Evolutionary conservation across 2,797 vertebrate species (phyloP).

Genomic region (Enteromius mattozi): DNA sequence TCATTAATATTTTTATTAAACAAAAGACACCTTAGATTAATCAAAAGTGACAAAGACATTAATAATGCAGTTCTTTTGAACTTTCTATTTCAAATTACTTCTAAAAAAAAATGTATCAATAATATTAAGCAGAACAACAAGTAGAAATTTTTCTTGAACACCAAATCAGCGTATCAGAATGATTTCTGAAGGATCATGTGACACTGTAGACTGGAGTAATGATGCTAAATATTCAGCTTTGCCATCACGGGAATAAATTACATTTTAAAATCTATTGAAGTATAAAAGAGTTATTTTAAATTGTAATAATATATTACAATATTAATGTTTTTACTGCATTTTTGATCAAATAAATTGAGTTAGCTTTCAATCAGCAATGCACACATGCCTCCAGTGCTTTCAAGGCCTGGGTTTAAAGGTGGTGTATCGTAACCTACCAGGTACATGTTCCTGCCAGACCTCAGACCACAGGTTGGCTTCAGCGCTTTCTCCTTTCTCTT

Average conservation of each 20-base stretch:
- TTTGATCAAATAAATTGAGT: not conserved
- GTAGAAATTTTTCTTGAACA: not conserved
- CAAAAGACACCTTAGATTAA: not conserved
- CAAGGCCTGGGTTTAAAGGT: not conserved
- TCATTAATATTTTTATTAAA: not conserved
- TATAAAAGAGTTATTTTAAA: not conserved
- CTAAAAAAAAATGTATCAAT: not conserved
- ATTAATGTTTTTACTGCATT: not conserved
- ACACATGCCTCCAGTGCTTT: not conserved
- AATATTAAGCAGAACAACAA: not conserved
- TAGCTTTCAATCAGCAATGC: not conserved
- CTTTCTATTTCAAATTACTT: not conserved
- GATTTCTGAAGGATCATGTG: not conserved
- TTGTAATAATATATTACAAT: not conserved
- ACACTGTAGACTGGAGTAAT: not conserved
- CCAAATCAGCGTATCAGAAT: not conserved
- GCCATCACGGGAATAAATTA: not conserved
- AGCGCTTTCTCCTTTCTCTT: constrained; percentile 88
- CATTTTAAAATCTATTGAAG: not conserved
- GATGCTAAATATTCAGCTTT: not conserved
- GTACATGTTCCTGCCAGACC: constrained; percentile 98
- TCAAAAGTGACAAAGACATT: not conserved
- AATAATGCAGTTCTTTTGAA: not conserved
- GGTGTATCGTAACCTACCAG: constrained; percentile 77
- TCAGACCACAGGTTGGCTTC: constrained; percentile 89